Percentiles rank a stretch among this genome's conserved stretches.
Conservation (phyloP, 2,888 invertebrate genomes). For the Pristionchus maxplancki region DNA sequence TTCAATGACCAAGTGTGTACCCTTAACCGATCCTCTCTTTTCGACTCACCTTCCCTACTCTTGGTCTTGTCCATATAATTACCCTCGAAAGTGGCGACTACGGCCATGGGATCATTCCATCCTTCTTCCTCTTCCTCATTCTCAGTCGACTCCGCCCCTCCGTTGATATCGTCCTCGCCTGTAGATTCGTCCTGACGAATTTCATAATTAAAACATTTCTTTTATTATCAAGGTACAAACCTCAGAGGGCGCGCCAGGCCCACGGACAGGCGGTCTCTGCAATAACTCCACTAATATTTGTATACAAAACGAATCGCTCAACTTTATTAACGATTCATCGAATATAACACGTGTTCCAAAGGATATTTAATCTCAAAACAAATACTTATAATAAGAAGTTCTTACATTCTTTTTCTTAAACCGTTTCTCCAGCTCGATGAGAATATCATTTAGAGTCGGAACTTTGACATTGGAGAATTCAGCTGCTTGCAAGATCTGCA, state of each 20-base stretch:
- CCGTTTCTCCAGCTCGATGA: neutral
- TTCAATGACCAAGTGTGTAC: neutral
- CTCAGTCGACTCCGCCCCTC: neutral
- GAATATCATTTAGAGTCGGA: neutral
- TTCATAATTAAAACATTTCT: too few species aligned
- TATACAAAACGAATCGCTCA: too few species aligned
- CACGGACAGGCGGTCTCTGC: neutral
- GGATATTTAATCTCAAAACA: too few species aligned
- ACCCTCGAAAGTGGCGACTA: neutral
- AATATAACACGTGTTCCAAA: too few species aligned
- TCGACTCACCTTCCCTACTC: constrained; percentile 8
- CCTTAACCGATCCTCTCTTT: neutral
- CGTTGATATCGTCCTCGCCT: neutral
- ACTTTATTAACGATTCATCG: too few species aligned
- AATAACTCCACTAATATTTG: neutral
- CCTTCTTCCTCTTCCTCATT: neutral
- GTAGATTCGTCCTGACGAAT: too few species aligned
- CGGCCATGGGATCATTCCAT: neutral
- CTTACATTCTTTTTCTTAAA: neutral
- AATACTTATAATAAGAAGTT: too few species aligned
- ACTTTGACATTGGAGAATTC: neutral
- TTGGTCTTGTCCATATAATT: neutral
- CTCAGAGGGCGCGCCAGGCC: neutral
- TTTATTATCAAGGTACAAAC: neutral
- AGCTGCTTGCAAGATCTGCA: neutral